Conservation (phyloP, 2,113 vertebrate genomes). For the Cebidichthys violaceus region DNA sequence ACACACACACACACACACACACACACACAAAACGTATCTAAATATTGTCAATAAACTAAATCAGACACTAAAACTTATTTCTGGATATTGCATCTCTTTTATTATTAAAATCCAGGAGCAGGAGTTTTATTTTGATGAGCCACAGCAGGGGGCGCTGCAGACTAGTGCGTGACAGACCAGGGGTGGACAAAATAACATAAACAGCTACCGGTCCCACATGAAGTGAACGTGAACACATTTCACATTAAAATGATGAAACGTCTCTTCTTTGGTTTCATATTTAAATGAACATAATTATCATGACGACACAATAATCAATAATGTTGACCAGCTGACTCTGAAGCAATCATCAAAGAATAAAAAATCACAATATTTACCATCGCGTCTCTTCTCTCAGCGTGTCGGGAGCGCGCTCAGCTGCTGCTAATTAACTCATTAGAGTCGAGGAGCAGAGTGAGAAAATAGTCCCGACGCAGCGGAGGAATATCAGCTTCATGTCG, state of each 20-base stretch:
- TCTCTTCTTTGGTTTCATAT: too few relatives aligned
- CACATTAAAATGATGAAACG: too few relatives aligned
- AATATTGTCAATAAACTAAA: too few relatives aligned
- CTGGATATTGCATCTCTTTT: not conserved
- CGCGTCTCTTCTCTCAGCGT: not conserved
- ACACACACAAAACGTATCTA: not conserved
- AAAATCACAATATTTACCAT: slow-evolving; percentile 46
- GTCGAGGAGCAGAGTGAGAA: not conserved
- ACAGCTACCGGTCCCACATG: not conserved
- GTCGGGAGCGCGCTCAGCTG: slow-evolving; percentile 53
- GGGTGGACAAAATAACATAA: too few relatives aligned
- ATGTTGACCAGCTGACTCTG: too few relatives aligned
- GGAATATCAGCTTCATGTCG: not conserved
- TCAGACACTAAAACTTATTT: too few relatives aligned
- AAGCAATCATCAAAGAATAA: not conserved
- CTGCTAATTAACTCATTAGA: slow-evolving; percentile 32
- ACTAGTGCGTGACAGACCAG: not conserved
- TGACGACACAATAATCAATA: too few relatives aligned
- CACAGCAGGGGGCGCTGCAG: slow-evolving; percentile 3
- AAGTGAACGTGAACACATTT: too few relatives aligned
- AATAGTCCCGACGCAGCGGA: slow-evolving; percentile 31
- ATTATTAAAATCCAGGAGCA: not conserved
- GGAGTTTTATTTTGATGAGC: not conserved
- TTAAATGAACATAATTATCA: too few relatives aligned
- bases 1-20: not conserved